Percentiles rank a stretch among this genome's conserved stretches.
Conservation (phyloP, 2,888 invertebrate species). For the Drosophila recens region DNA sequence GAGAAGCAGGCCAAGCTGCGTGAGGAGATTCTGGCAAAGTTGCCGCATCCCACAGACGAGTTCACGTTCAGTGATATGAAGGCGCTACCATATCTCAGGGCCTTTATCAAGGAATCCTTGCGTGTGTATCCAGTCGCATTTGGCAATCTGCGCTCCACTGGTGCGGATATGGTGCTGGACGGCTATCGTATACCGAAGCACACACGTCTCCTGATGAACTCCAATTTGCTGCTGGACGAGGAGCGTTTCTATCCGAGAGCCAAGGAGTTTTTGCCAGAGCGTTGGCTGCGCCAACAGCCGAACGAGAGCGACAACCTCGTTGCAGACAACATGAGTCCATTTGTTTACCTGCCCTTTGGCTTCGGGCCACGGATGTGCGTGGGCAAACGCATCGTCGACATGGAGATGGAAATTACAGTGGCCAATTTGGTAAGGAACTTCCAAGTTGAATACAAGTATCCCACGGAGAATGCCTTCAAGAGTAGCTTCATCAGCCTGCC, state of each 20-base stretch:
- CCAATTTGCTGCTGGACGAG: conserved; percentile 87
- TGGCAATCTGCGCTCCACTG: conserved; percentile 87
- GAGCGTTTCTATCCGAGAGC: conserved; percentile 88
- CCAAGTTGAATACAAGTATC: conserved; percentile 82
- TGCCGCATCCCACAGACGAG: conserved; percentile 71
- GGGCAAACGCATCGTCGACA: conserved; percentile 90
- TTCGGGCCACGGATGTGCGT: conserved; percentile 87
- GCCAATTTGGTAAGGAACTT: conserved; percentile 85
- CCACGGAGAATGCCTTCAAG: conserved; percentile 73
- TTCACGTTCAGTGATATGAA: conserved; percentile 83
- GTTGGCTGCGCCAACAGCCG: conserved; percentile 87
- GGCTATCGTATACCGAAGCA: conserved; percentile 88
- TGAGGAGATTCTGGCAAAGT: conserved; percentile 86
- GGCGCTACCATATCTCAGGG: conserved; percentile 88
- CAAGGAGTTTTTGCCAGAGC: conserved; percentile 89
- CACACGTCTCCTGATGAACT: conserved; percentile 90
- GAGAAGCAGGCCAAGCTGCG: conserved; percentile 88
- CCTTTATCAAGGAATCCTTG: conserved; percentile 90
- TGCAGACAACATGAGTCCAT: conserved; percentile 60
- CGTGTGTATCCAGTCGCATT: conserved; percentile 87
- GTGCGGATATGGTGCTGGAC: conserved; percentile 87
- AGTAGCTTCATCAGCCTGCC: conserved; percentile 76
- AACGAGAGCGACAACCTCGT: conserved; percentile 86
- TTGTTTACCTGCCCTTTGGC: conserved; percentile 79
- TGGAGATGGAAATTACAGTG: conserved; percentile 87